Base-by-base conservation (phyloP, 2,888 invertebrate species). In the Protonemura montana region DNA sequence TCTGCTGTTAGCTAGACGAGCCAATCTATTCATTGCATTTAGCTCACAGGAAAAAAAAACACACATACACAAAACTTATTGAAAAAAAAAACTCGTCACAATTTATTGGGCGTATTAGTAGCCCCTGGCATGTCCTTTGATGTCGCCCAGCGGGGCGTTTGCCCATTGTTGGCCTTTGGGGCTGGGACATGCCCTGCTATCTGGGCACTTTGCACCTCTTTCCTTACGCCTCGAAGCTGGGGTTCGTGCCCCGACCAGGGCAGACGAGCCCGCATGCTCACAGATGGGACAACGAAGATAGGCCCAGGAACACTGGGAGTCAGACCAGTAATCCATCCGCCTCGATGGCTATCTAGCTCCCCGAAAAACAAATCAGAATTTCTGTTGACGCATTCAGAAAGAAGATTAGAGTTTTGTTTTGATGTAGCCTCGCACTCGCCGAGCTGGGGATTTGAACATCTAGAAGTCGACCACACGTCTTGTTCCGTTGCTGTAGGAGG, bases 41-140 rank as follows among this genome's bases (percentile, higher is more conserved):
- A 59, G 59, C 59, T 13, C 21, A 21, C 1, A 59, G 2, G 21
- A 21, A 59, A 59, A 59, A 59, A 59, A 59, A 10, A 59, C 59
- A 59, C 59, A 59, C 59, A 59, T 21, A 59, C 21, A 59, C 59
- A 59, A 59, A 59, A 59, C 59, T 10, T 59, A 59, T 59, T 59
- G 59, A 59, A 16, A 59, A 59, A 59, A 59, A 59, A 59, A 59
- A 59, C 59, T 59, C 59, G 59, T 59, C 59, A 59, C 59, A 21
- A 59, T 26, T 84, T 84, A 84, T 84, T 84, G 84, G 84, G 84
- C 84, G 84, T 83, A 84, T 84, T 42, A 84, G 84, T 59, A 84
- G 84, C 84, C 76, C 76, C 84, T 76, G 84, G 84, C 84, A 84
- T 59, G 59, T 59, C 59, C 84, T 76, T 84, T 84, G 76, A 84